Evolutionary conservation across 2,888 invertebrate species (phyloP).

Genomic region (Anarsia innoxiella): DNA sequence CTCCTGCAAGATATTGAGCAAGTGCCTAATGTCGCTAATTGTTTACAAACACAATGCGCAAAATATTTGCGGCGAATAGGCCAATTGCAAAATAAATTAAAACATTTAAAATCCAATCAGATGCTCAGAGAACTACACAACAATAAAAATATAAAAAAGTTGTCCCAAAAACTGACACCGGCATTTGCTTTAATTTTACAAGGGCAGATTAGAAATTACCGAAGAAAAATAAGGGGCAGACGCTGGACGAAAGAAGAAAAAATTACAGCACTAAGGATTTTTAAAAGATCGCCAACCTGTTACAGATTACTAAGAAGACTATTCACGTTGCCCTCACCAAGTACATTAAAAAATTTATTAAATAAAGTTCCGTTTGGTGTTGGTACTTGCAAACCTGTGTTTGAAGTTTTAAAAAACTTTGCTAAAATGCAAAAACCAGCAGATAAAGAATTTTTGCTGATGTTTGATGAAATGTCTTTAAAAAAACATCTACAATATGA

Average conservation of each 20-base stretch:
- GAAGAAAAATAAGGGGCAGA: conserved; percentile 1
- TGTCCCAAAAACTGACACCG: conserved; percentile 2
- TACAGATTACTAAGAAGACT: conserved; percentile 22
- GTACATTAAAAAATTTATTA: conserved; percentile 18
- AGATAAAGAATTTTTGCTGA: background rate
- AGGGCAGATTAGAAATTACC: conserved; percentile 8
- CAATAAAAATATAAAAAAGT: conserved; percentile 1
- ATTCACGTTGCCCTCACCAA: conserved; percentile 20
- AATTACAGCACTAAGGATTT: conserved; percentile 14
- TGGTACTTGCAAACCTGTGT: conserved; percentile 19
- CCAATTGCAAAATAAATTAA: conserved; percentile 1
- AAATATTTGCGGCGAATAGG: conserved; percentile 5
- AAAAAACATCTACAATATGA: conserved; percentile 9
- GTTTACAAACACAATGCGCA: too few relatives aligned
- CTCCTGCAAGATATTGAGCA: too few relatives aligned
- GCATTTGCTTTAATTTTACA: conserved; percentile 5
- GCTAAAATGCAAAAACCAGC: conserved; percentile 1
- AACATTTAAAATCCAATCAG: background rate
- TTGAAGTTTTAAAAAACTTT: conserved; percentile 16
- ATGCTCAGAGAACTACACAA: background rate
- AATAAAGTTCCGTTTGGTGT: conserved; percentile 19
- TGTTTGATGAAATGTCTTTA: conserved; percentile 14
- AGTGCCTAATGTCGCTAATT: too few relatives aligned
- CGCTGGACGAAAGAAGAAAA: conserved; percentile 8
- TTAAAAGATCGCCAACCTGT: conserved; percentile 22